phyloP scores from a whole-genome alignment of 1,140 invertebrate species.

The Heliconius himera region DNA sequence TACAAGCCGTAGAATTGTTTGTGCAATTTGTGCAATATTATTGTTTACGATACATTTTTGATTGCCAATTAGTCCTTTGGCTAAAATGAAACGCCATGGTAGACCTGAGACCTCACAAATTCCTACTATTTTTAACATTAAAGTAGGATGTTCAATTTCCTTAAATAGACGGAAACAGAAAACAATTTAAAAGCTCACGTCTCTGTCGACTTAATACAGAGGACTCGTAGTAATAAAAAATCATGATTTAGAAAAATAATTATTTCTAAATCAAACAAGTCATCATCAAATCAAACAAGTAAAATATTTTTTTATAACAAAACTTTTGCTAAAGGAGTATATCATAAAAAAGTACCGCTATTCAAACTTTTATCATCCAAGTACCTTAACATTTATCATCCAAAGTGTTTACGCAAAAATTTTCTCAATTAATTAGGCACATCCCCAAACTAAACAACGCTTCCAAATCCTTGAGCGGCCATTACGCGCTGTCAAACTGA shows the following conservation, averaged over 20 bases:
- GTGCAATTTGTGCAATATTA: neutral
- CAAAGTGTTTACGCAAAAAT: slow-evolving; percentile 1
- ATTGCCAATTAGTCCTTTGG: neutral
- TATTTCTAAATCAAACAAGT: neutral
- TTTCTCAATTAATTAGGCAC: slow-evolving; percentile 47
- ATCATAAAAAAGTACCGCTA: neutral
- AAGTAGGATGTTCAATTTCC: too few species aligned
- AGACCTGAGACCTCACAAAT: neutral
- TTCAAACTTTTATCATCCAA: too few species aligned
- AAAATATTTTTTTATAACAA: neutral
- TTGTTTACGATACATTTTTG: neutral
- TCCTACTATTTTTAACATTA: too few species aligned
- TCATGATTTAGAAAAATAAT: neutral
- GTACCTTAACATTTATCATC: slow-evolving; percentile 1
- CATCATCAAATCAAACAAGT: neutral
- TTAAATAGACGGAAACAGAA: too few species aligned
- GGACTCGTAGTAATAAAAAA: neutral
- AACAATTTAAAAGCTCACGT: too few species aligned
- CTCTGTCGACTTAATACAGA: too few species aligned
- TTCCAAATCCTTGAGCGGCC: slow-evolving; percentile 60
- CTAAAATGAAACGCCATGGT: neutral
- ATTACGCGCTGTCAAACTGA: slow-evolving; percentile 69
- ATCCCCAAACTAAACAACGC: slow-evolving; percentile 60
- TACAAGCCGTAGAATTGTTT: neutral
- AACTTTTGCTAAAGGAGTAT: neutral